phyloP scores from a whole-genome alignment of 2,888 invertebrate species.

The Hololepta plana region DNA sequence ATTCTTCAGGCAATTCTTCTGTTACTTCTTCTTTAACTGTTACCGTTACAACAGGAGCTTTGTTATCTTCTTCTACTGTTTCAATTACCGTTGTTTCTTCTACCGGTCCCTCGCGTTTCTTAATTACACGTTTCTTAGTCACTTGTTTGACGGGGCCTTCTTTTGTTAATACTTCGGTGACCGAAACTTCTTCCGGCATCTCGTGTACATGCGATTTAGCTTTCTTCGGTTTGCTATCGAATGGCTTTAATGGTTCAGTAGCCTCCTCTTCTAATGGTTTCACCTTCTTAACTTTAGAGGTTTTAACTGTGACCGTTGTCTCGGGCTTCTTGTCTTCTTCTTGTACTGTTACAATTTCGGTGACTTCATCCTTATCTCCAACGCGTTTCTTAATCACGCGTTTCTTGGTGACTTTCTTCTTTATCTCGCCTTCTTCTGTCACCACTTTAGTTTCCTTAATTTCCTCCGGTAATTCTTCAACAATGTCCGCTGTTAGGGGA shows the following conservation, averaged over 20 bases:
- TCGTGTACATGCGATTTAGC: conserved; percentile 12
- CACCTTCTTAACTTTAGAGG: too few species aligned
- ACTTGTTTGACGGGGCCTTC: conserved; percentile 13
- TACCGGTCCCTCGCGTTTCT: conserved; percentile 15
- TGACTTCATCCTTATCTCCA: conserved; percentile 18
- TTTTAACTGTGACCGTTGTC: conserved; percentile 16
- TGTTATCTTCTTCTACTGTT: conserved; percentile 27
- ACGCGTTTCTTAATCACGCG: conserved; percentile 18
- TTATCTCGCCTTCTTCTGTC: too few species aligned
- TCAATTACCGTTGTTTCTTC: conserved; percentile 12
- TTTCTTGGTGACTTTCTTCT: conserved; percentile 14
- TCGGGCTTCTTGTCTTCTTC: conserved; percentile 24
- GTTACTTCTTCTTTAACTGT: too few species aligned
- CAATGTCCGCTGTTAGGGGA: conserved; percentile 8
- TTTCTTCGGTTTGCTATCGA: conserved; percentile 13
- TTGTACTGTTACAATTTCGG: conserved; percentile 29
- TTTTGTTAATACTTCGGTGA: conserved; percentile 18
- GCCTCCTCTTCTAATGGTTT: conserved; percentile 22
- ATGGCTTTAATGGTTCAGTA: conserved; percentile 12
- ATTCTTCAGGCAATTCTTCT: conserved; percentile 19
- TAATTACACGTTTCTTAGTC: conserved; percentile 8
- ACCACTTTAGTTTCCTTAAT: conserved; percentile 14
- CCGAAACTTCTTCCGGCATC: conserved; percentile 15
- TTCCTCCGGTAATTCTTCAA: conserved; percentile 13
- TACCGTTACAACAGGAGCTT: conserved; percentile 16